Base-by-base conservation (phyloP, 2,113 vertebrate genomes). In the Tricholaema leucomelas region DNA sequence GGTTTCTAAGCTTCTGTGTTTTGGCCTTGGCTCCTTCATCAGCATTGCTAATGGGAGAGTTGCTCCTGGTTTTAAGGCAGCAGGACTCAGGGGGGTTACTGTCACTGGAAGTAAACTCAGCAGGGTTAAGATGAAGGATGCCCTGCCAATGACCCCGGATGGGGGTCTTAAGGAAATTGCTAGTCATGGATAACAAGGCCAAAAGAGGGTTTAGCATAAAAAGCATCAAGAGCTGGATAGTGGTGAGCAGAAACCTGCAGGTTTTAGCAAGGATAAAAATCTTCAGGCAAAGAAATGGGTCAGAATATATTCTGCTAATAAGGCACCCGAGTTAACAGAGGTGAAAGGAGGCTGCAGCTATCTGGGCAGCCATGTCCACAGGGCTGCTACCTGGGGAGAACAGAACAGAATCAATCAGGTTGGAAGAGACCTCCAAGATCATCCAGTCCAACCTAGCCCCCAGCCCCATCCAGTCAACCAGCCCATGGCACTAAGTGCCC, bases 71-170 rank as follows among this genome's bases (percentile, higher is more conserved):
- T 87, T 81, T 87, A 89, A 91, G 61, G 87, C 87, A 91, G 75
- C 77, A 74, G 30, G 66, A 58, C 85, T 96, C 85, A n/a, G 16
- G 61, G 81, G 86, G 77, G 74, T 87, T 90, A 75, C 30, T 95
- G 94, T 85, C 88, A 75, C 46, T 92, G 84, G 82, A 73, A 92
- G 92, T 92, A 91, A 97, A 96, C 87, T 90, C 92, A 69, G 80
- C 5, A 2, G 7, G 4, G 90, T 64, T 89, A 87, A 92, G 77
- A 94, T 89, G 83, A 97, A 95, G 93, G 88, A 94, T 93, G 90
- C 85, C 89, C 77, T 38, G 86, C 2, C 1, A 76, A 76, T 88
- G 94, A 97, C 97, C 94, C 88, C 59, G 5, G 81, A 61, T 23
- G 55, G 72, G 76, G 92, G 88, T 81, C 90, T 67, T 60, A 36